phyloP scores from a whole-genome alignment of 2,113 vertebrate species.

The Myrmecophaga tridactyla region DNA sequence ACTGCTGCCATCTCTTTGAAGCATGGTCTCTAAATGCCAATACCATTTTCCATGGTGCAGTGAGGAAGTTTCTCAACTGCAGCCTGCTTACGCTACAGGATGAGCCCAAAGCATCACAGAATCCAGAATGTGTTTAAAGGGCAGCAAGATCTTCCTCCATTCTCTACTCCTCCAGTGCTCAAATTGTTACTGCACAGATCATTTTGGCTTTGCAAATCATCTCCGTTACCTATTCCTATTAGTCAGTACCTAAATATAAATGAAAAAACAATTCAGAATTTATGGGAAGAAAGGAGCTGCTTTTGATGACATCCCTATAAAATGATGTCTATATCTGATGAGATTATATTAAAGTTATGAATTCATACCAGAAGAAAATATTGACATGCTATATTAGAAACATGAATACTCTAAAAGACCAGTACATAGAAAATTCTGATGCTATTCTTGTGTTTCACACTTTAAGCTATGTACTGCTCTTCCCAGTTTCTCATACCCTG shows the following conservation, averaged over 20 bases:
- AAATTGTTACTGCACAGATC: neutral
- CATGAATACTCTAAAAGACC: neutral
- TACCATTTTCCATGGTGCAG: slow-evolving; percentile 66
- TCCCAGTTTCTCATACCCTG: slow-evolving; percentile 8
- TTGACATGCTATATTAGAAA: neutral
- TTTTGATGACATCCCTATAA: slow-evolving; percentile 42
- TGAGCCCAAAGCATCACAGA: neutral
- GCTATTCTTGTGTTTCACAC: neutral
- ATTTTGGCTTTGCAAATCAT: neutral
- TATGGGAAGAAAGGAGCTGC: neutral
- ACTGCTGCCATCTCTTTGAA: slow-evolving; percentile 76
- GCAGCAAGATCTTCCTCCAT: neutral
- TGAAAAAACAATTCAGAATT: slow-evolving; percentile 16
- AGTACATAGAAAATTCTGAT: neutral
- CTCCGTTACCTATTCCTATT: neutral
- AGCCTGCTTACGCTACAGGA: slow-evolving; percentile 23
- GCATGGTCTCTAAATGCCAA: slow-evolving; percentile 47
- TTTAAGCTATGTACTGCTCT: neutral
- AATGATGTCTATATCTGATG: slow-evolving; percentile 20
- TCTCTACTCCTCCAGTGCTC: neutral
- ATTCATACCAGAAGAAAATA: neutral
- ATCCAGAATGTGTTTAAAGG: neutral
- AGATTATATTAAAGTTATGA: neutral
- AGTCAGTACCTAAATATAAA: slow-evolving; percentile 41
- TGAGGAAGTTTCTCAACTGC: slow-evolving; percentile 21